phyloP scores from a whole-genome alignment of 2,888 invertebrate species.

The Dynastes tityus region DNA sequence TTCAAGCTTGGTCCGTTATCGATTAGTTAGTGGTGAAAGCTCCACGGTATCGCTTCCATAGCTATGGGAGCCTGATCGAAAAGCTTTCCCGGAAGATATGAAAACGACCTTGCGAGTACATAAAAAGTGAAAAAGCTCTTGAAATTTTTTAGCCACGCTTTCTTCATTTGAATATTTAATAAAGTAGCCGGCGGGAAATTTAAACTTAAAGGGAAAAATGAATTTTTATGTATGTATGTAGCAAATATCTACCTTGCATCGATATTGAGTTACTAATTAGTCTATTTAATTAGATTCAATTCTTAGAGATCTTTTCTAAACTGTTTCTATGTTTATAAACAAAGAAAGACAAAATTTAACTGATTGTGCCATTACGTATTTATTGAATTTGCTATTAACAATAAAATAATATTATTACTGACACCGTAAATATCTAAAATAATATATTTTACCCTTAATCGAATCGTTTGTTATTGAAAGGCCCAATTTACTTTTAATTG shows the following conservation, averaged over 20 bases:
- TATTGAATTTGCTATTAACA: too few relatives aligned
- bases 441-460: too few relatives aligned
- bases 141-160: neutral
- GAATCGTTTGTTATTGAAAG: too few relatives aligned
- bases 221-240: neutral
- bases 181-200: neutral
- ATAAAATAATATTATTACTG: too few relatives aligned
- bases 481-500: too few relatives aligned
- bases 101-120: slow-evolving; percentile 55
- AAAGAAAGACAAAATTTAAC: too few relatives aligned
- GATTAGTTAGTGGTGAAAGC: slow-evolving; percentile 15
- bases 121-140: slow-evolving; percentile 53
- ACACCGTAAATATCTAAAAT: too few relatives aligned
- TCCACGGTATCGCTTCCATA: neutral
- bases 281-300: too few relatives aligned
- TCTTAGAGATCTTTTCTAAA: too few relatives aligned
- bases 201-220: neutral
- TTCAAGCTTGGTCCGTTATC: neutral
- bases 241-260: neutral
- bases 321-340: too few relatives aligned
- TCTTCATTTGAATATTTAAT: slow-evolving; percentile 16
- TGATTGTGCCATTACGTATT: too few relatives aligned
- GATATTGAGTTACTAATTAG: too few relatives aligned
- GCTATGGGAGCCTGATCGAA: slow-evolving; percentile 26
- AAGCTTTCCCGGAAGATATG: slow-evolving; percentile 59